Evolutionary conservation across 92 coral and sea anemone genomes (phyloP).

Genomic region (Parazoanthus darwini): DNA sequence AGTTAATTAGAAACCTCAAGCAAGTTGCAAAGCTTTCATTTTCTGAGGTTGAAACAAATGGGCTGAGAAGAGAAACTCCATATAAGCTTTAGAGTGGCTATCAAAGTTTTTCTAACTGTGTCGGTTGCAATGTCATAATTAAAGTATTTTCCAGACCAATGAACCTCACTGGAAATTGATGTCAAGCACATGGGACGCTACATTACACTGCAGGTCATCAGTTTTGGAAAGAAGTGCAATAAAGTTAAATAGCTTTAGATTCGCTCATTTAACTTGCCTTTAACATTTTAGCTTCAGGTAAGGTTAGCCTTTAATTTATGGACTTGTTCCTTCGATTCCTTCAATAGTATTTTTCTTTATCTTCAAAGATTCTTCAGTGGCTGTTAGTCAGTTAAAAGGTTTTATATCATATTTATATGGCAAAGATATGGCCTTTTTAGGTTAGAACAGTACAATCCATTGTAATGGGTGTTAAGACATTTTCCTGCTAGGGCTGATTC

Average conservation of each 20-base stretch:
- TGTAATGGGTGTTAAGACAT: too few relatives aligned
- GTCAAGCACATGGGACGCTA: neutral
- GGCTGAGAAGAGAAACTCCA: neutral
- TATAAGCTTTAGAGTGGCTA: neutral
- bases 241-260: neutral
- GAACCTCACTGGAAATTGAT: neutral
- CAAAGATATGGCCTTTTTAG: too few relatives aligned
- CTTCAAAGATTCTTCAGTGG: too few relatives aligned
- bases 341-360: too few relatives aligned
- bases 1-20: neutral
- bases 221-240: neutral
- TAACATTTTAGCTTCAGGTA: too few relatives aligned
- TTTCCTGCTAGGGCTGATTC: too few relatives aligned
- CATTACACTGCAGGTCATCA: neutral
- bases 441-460: too few relatives aligned
- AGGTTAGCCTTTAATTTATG: neutral
- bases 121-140: slow-evolving; percentile 13
- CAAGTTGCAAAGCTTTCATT: neutral
- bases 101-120: neutral
- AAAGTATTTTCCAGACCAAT: slow-evolving; percentile 36
- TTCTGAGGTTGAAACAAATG: neutral
- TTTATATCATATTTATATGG: too few relatives aligned
- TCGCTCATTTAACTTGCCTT: too few relatives aligned
- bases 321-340: too few relatives aligned
- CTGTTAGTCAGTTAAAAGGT: too few relatives aligned